A percentile compares a stretch with the other conserved stretches of the same genome.
phyloP scores from a whole-genome alignment of 2,888 invertebrate genomes.

The Clusia tigrina region DNA sequence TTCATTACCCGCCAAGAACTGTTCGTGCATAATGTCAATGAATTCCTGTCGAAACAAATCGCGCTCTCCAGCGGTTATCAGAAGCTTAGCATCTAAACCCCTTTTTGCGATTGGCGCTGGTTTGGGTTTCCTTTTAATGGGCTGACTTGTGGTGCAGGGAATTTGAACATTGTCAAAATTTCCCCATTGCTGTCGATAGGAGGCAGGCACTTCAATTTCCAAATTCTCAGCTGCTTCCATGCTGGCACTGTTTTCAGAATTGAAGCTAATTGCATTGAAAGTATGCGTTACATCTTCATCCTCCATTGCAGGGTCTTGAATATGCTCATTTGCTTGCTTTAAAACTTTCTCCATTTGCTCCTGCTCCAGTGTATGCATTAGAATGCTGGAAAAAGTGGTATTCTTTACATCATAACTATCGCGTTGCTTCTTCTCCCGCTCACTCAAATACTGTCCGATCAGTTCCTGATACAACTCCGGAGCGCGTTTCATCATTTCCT shows the following conservation, averaged over 20 bases:
- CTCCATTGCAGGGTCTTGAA: background rate
- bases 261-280: too few relatives aligned
- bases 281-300: too few relatives aligned
- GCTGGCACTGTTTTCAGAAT: slow-evolving; percentile 56
- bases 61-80: slow-evolving; percentile 70
- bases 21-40: slow-evolving; percentile 82
- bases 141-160: slow-evolving; percentile 49
- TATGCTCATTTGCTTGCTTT: slow-evolving; percentile 52
- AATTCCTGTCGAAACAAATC: slow-evolving; percentile 81
- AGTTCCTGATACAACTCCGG: slow-evolving; percentile 90
- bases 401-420: slow-evolving; percentile 69
- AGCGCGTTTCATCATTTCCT: slow-evolving; percentile 91
- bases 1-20: slow-evolving; percentile 84
- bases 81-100: slow-evolving; percentile 39
- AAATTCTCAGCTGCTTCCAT: slow-evolving; percentile 31
- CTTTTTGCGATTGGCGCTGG: slow-evolving; percentile 42
- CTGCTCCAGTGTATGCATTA: slow-evolving; percentile 82
- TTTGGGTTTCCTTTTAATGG: slow-evolving; percentile 57
- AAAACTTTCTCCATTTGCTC: slow-evolving; percentile 71
- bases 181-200: slow-evolving; percentile 66
- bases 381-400: slow-evolving; percentile 75
- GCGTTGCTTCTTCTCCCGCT: slow-evolving; percentile 75
- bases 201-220: slow-evolving; percentile 56
- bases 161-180: slow-evolving; percentile 66
- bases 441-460: slow-evolving; percentile 84